Evolutionary conservation across 2,888 invertebrate species (phyloP).

Genomic region (Drosophila histrio): DNA sequence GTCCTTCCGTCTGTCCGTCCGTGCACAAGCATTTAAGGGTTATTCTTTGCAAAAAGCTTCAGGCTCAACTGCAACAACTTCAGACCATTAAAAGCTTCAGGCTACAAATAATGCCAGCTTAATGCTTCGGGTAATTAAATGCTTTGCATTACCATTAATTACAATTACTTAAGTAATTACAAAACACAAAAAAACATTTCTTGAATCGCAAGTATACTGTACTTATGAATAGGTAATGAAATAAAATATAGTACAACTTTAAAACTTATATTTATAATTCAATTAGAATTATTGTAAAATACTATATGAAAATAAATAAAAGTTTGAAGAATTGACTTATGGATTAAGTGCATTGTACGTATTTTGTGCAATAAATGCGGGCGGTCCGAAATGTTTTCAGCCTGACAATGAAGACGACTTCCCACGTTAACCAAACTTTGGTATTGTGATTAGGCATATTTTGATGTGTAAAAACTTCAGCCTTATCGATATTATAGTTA

Average conservation of each 20-base stretch:
- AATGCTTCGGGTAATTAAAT: slow-evolving; percentile 32
- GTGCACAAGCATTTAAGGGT: slow-evolving; percentile 20
- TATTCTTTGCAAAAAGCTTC: slow-evolving; percentile 16
- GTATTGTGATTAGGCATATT: no score
- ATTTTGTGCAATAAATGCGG: not conserved
- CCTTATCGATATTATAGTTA: no score
- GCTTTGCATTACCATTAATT: slow-evolving; percentile 26
- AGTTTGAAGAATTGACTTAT: no score
- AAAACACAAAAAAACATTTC: not conserved
- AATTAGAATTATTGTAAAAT: not conserved
- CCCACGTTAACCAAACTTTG: no score
- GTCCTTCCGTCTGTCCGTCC: not conserved
- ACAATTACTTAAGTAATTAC: slow-evolving; percentile 23
- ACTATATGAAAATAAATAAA: not conserved
- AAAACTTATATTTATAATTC: not conserved
- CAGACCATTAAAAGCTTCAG: slow-evolving; percentile 5
- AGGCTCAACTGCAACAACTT: slow-evolving; percentile 33
- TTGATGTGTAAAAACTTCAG: no score
- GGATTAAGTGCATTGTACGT: no score
- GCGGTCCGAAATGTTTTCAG: no score
- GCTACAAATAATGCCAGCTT: not conserved
- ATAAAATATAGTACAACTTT: not conserved
- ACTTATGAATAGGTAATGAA: not conserved
- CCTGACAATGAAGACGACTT: no score
- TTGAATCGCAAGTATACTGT: not conserved